Conservation (phyloP, 2,797 vertebrate species). For the Liparis tanakae region DNA sequence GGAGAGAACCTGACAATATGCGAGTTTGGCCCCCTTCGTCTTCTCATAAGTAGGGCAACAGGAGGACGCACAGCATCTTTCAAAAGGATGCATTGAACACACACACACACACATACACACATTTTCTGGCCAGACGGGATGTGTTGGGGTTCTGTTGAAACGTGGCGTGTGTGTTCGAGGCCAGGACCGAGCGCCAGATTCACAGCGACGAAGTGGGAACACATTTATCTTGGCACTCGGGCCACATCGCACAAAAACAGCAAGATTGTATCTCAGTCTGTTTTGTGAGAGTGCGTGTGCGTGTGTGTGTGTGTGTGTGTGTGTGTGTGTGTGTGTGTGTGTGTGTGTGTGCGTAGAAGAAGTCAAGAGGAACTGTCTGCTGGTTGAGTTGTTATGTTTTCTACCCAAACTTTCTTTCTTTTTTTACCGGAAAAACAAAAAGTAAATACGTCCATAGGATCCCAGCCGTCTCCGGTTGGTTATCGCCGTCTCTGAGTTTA, state of each 20-base stretch:
- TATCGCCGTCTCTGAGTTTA: too few relatives aligned
- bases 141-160: slow-evolving; percentile 43
- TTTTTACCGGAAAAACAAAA: slow-evolving; percentile 9
- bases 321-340: neutral
- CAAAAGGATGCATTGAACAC: slow-evolving; percentile 42
- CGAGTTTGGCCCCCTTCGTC: slow-evolving; percentile 15
- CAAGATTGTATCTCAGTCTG: slow-evolving; percentile 50
- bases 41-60: slow-evolving; percentile 61
- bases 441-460: neutral
- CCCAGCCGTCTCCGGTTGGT: too few relatives aligned
- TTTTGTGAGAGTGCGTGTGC: slow-evolving; percentile 1
- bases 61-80: slow-evolving; percentile 45
- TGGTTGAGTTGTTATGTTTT: slow-evolving; percentile 9
- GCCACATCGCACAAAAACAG: slow-evolving; percentile 33
- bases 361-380: slow-evolving; percentile 20
- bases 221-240: slow-evolving; percentile 64
- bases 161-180: slow-evolving; percentile 53
- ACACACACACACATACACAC: neutral
- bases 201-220: slow-evolving; percentile 53
- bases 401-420: slow-evolving; percentile 5
- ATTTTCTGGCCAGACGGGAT: slow-evolving; percentile 34
- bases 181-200: slow-evolving; percentile 51
- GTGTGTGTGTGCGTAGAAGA: slow-evolving; percentile 18
- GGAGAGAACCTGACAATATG: slow-evolving; percentile 12
- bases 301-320: slow-evolving; percentile 7